A percentile compares a stretch with the other conserved stretches of the same genome.
phyloP scores from a whole-genome alignment of 2,113 vertebrate species.

The Condylura cristata region DNA sequence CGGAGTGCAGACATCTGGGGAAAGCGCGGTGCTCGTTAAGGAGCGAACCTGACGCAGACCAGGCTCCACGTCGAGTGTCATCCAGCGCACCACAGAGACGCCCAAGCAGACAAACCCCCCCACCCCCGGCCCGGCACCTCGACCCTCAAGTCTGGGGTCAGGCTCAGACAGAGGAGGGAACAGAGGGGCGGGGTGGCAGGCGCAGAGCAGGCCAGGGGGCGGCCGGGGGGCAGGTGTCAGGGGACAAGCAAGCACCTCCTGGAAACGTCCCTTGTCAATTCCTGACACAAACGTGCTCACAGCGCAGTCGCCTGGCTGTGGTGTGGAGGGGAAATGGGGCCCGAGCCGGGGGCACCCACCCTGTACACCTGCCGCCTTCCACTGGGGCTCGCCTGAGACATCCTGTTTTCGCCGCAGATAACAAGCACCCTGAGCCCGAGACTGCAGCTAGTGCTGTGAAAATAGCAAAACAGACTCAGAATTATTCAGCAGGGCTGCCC shows the following conservation, averaged over 20 bases:
- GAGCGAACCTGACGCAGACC: neutral
- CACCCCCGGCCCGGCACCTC: neutral
- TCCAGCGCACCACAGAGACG: neutral
- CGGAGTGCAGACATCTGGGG: no score
- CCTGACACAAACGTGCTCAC: neutral
- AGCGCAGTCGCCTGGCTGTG: neutral
- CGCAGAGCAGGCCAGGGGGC: no score
- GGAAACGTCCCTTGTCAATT: neutral
- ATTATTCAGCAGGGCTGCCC: neutral
- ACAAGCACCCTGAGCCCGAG: slow-evolving; percentile 27
- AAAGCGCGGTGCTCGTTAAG: no score
- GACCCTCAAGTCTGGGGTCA: neutral
- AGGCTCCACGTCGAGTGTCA: neutral
- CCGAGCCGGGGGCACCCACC: neutral
- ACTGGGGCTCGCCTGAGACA: slow-evolving; percentile 51
- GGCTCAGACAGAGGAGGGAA: no score
- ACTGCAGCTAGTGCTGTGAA: neutral
- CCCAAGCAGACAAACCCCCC: no score
- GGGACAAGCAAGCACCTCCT: neutral
- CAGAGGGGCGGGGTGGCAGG: no score
- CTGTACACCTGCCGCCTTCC: neutral
- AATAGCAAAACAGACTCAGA: slow-evolving; percentile 23
- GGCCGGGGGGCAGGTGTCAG: no score
- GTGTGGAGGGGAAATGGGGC: neutral
- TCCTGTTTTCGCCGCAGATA: slow-evolving; percentile 72